These are phyloP conservation scores for Mimas tiliae DNA, from an alignment of 2,888 invertebrate genomes.

Conservation along the genomic window DNA sequence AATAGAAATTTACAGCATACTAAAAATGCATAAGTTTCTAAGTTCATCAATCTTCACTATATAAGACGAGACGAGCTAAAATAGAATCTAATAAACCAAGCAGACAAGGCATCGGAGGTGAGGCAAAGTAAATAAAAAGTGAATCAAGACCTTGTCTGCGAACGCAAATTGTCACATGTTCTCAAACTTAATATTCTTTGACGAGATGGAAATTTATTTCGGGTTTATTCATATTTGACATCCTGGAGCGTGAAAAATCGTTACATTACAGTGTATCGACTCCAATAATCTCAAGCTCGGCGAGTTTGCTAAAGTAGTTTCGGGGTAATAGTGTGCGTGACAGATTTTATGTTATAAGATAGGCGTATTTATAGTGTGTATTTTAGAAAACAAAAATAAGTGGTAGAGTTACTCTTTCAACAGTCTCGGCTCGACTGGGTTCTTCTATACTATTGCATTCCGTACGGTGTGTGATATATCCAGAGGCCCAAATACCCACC, in stretches of 20 bases:
- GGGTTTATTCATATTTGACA: slow-evolving; percentile 64
- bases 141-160: slow-evolving; percentile 31
- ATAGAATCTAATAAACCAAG: slow-evolving; percentile 12
- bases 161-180: slow-evolving; percentile 24
- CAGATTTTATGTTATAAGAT: slow-evolving; percentile 29
- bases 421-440: no score
- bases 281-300: slow-evolving; percentile 60
- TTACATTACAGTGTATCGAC: slow-evolving; percentile 54
- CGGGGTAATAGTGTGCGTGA: slow-evolving; percentile 43
- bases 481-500: no score
- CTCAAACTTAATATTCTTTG: slow-evolving; percentile 53
- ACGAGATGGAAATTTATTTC: slow-evolving; percentile 66
- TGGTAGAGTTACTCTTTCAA: no score
- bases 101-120: not conserved
- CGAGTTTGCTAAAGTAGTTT: slow-evolving; percentile 49
- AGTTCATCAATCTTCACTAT: not conserved
- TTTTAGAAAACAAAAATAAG: no score
- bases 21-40: not conserved
- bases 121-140: slow-evolving; percentile 15
- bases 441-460: no score
- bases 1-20: not conserved
- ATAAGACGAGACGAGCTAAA: not conserved
- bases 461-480: no score
- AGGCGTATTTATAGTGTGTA: slow-evolving; percentile 1
- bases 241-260: slow-evolving; percentile 60